Base-by-base conservation (phyloP, 1,140 invertebrate genomes). In the Megalopta genalis region DNA sequence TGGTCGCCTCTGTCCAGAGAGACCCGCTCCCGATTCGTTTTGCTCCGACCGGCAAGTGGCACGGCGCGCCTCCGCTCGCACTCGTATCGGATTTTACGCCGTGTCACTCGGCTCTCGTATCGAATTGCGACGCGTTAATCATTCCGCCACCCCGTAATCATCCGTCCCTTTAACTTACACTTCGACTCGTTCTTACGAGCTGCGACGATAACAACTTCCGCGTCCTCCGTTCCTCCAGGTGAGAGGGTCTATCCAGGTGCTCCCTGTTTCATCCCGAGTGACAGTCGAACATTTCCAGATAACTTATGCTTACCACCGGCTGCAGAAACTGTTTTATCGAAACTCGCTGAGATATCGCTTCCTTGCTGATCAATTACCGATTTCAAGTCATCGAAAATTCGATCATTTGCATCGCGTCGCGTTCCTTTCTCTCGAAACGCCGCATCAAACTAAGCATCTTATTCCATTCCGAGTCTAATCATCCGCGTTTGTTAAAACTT, bases 281-380 rank as follows among this genome's bases (percentile, higher is more conserved):
- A 64, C 42, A 46, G 18, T 42, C 37, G 54, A 69, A 76, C 65
- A 49, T 23, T 59, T 85, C 68, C 67, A 72, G 69, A 77, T 49
- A 60, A 27, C 1, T 27, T 52, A 46, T 14, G 37, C 23, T 21
- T n/a, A 52, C 42, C 14, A 12, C 42, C 14, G 14, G 32, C 32
- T 32, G 14, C 42, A 46, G 3, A 46, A 12, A 46, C 10, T 12
- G 10, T 46, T 2, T 10, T 9, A 46, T 46, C 14, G 42, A 12
- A 46, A 46, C 14, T 9, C 9, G 14, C 0, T 10, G 42, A 46
- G 10, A 46, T 12, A 46, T 46, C 42, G 2, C 42, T 46, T 46
- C 12, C 42, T 46, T 2, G 42, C 42, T 46, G 0, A 14, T 1
- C 14, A 46, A 46, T 46, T 12, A 46, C 10, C 32, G 4, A 2